Evolutionary conservation across 2,113 vertebrate genomes (phyloP), one percentile per base, ranked within the genome.

Genomic region (Oenanthe oenanthe): DNA sequence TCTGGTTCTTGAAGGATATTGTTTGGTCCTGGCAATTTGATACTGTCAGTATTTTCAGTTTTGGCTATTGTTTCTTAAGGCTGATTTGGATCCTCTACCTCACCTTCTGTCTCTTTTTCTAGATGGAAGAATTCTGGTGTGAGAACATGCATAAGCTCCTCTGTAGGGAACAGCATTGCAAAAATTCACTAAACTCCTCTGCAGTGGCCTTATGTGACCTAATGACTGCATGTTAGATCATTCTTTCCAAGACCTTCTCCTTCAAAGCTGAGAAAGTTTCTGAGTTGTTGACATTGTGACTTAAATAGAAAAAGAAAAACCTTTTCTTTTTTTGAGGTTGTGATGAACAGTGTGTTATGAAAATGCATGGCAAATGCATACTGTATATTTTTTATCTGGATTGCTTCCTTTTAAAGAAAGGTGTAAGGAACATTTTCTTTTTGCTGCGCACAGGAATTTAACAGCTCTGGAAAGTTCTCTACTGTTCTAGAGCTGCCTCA

Each of bases 241-340:
- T 91, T 94, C n/a, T 81, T 95, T 94, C 84, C 87, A 76, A 87
- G 70, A 74, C 26, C 10, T 77, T 36, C 79, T 85, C 47, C 51
- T 81, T 81, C 60, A 89, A 15, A 61, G 43, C 60, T 89, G 75
- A 65, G 40, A 57, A 20, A 80, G 26, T 38, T 89, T 75, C 81
- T 70, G 25, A 17, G 26, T 45, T 70, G 68, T 73, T 72, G 71
- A 40, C 50, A 76, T 57, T 80, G 56, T 51, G 38, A 80, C 29
- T 89, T 62, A 25, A 80, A 72, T 17, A 72, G 79, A 56, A 57
- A 65, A 81, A 85, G 38, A 51, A 68, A 51, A 71, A 12, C 7
- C 5, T 90, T 47, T 53, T 47, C 40, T 83, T 89, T 42, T 48
- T 45, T 83, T 89, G 84, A 42, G 25, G 13, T 91, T 79, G 13